Evolutionary conservation across 2,113 vertebrate species (phyloP).

Genomic region (Tachycineta bicolor): DNA sequence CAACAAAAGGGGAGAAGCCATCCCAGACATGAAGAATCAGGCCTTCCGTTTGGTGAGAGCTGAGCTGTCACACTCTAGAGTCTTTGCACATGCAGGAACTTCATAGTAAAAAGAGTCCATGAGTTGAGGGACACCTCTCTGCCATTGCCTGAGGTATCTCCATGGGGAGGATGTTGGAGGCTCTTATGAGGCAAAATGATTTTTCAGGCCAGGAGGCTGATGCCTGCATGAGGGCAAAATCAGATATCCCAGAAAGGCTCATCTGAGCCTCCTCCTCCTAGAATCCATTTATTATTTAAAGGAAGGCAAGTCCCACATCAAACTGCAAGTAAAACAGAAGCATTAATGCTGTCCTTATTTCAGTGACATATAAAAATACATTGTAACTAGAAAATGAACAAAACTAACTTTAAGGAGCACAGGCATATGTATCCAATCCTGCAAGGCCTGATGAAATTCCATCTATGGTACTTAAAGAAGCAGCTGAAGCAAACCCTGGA

Average conservation of each 20-base stretch:
- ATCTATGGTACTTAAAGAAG: not conserved
- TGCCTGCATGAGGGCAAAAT: not conserved
- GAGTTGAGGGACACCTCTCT: not conserved
- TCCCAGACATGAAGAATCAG: not conserved
- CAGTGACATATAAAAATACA: not conserved
- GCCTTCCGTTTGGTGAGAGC: not conserved
- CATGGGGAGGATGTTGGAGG: not conserved
- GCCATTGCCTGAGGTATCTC: not conserved
- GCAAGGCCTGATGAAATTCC: not conserved
- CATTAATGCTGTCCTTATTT: not conserved
- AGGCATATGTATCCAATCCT: not conserved
- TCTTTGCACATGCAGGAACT: not conserved
- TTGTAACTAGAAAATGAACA: not conserved
- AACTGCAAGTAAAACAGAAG: not conserved
- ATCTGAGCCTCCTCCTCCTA: not conserved
- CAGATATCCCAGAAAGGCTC: not conserved
- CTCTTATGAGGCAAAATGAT: not conserved
- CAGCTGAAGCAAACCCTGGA: not conserved
- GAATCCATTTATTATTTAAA: not conserved
- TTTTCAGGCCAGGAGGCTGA: not conserved
- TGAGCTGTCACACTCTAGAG: not conserved
- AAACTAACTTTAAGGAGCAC: not conserved
- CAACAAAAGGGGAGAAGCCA: not conserved
- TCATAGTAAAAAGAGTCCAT: not conserved
- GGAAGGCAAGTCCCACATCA: fast-evolving